Evolutionary conservation across 2,888 invertebrate genomes (phyloP), one percentile per base, ranked within the genome.

Genomic region (Odontocerum albicorne): DNA sequence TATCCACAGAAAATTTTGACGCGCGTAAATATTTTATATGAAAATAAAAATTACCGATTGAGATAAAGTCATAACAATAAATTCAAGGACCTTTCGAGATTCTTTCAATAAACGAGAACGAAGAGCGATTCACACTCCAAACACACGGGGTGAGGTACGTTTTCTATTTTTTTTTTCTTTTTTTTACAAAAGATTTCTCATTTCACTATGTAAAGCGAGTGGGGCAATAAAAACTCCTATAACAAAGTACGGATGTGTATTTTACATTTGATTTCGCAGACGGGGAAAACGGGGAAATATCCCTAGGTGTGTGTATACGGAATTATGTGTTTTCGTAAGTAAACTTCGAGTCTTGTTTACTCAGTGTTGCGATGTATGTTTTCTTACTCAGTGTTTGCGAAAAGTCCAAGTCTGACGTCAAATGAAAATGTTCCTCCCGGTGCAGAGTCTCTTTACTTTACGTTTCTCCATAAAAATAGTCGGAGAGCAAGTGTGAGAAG

Each of bases 341-440:
- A 44, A 50, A 42, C 43, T 47, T 22, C 49, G 45, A 57, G 38
- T 47, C 33, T 45, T 57, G 54, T 57, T 57, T 57, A 42, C 54
- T 43, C 36, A 36, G 15, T 15, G 36, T 40, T 40, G 33, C n/a
- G n/a, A n/a, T n/a, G n/a, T n/a, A n/a, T n/a, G n/a, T n/a, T n/a
- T n/a, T n/a, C n/a, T n/a, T n/a, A n/a, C n/a, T n/a, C 40, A 36
- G 33, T 54, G 58, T 58, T 58, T 51, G 58, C 55, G 50, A 55
- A 56, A 58, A 54, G 49, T 55, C 55, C 55, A 59, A 52, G 49
- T 59, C 55, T 52, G 59, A 55, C 59, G 59, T 52, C 55, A 55
- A 59, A 59, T 52, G 59, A 55, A 59, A 59, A 59, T 59, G 59
- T 59, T 59, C 52, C 51, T 54, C 47, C 36, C 42, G 36, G 49